Percentiles rank a stretch among this genome's conserved stretches.
Evolutionary conservation across 1,140 invertebrate species (phyloP).

Genomic region (Geopemphigus sp.): DNA sequence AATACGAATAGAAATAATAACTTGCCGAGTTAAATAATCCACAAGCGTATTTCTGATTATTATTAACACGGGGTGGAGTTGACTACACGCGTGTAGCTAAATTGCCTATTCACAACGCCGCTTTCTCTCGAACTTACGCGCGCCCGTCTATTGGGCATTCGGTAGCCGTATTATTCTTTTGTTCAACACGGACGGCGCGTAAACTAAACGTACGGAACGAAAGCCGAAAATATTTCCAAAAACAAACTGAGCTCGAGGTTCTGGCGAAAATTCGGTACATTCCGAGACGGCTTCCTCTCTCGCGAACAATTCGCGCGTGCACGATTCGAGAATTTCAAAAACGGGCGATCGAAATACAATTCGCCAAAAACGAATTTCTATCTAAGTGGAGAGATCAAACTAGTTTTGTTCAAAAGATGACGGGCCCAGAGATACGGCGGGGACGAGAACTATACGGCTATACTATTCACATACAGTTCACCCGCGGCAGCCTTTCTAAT

Average conservation of each 20-base stretch:
- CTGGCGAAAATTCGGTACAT: background rate
- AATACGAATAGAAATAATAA: background rate
- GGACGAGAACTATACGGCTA: background rate
- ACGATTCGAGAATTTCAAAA: background rate
- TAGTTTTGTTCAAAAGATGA: background rate
- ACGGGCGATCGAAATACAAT: background rate
- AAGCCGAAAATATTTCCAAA: background rate
- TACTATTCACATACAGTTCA: no score
- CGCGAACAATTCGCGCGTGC: background rate
- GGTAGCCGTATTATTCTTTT: no score
- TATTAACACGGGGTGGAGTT: background rate
- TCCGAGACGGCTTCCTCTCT: no score
- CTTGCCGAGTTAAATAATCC: background rate
- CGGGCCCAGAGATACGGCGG: background rate
- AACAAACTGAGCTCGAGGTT: slow-evolving; percentile 14
- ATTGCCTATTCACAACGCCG: slow-evolving; percentile 13
- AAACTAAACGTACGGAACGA: no score
- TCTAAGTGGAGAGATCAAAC: no score
- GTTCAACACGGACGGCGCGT: background rate
- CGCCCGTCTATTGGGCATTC: no score
- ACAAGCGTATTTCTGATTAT: no score
- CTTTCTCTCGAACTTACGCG: background rate
- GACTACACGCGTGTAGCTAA: background rate
- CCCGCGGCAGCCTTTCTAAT: no score
- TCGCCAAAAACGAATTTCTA: no score